Conservation (phyloP, 2,888 invertebrate species). For the Euclidia mi region DNA sequence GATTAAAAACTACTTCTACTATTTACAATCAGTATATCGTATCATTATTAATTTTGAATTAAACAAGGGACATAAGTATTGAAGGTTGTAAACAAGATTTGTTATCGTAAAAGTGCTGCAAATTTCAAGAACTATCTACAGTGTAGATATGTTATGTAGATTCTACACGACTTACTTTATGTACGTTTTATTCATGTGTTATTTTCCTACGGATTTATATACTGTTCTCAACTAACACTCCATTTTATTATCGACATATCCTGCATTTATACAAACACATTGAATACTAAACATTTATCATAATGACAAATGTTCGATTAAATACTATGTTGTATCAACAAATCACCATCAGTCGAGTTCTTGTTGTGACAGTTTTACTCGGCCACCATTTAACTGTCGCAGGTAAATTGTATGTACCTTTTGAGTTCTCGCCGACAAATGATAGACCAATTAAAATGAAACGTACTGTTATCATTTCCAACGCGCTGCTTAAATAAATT, state of each 20-base stretch:
- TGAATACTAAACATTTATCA: not conserved
- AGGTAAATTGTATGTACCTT: conserved; percentile 25
- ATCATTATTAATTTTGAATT: not conserved
- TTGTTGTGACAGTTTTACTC: conserved; percentile 16
- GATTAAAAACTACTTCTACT: too few species aligned
- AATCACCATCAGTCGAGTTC: conserved; percentile 18
- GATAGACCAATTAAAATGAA: conserved; percentile 56
- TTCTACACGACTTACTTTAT: too few species aligned
- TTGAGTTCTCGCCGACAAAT: conserved; percentile 46
- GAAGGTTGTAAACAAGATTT: conserved; percentile 6
- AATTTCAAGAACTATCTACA: not conserved
- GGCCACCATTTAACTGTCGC: conserved; percentile 19
- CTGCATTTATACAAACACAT: not conserved
- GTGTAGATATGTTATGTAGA: not conserved
- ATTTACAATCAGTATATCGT: too few species aligned
- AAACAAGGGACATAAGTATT: not conserved
- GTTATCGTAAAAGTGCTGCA: not conserved
- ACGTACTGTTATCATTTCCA: conserved; percentile 35
- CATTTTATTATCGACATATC: not conserved
- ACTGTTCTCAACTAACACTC: not conserved
- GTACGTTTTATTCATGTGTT: not conserved
- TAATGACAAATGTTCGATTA: conserved; percentile 10
- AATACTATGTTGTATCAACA: conserved; percentile 4
- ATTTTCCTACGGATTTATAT: not conserved
- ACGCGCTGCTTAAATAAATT: conserved; percentile 30